phyloP scores from a whole-genome alignment of 1,140 invertebrate species.

The Drosophila hydei region DNA sequence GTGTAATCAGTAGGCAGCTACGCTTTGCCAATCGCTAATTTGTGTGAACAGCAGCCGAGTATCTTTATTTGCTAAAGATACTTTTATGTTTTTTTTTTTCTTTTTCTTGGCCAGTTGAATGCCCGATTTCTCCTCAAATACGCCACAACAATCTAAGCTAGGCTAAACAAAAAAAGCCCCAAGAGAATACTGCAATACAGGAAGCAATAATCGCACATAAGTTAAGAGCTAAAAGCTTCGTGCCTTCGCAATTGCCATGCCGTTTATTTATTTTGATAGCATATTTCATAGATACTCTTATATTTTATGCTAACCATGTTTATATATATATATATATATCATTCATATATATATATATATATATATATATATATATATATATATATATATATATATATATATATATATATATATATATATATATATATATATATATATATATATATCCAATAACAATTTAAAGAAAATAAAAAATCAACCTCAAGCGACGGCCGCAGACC shows the following conservation, averaged over 20 bases:
- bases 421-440: slow-evolving; percentile 14
- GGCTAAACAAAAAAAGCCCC: slow-evolving; percentile 11
- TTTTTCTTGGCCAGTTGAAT: slow-evolving; percentile 49
- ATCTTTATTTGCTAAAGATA: slow-evolving; percentile 60
- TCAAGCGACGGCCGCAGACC: slow-evolving; percentile 7
- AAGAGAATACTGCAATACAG: slow-evolving; percentile 44
- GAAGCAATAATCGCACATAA: slow-evolving; percentile 47
- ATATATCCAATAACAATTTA: slow-evolving; percentile 16
- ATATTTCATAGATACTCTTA: slow-evolving; percentile 28
- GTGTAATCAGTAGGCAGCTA: slow-evolving; percentile 52
- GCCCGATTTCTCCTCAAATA: slow-evolving; percentile 59
- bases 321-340: background rate
- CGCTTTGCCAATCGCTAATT: slow-evolving; percentile 64
- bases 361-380: slow-evolving; percentile 20
- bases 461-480: slow-evolving; percentile 1
- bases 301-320: slow-evolving; percentile 6
- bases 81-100: slow-evolving; percentile 30
- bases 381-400: slow-evolving; percentile 21
- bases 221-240: slow-evolving; percentile 26
- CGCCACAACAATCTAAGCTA: slow-evolving; percentile 33
- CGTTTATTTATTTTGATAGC: slow-evolving; percentile 25
- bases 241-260: slow-evolving; percentile 32
- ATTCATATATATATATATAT: slow-evolving; percentile 13
- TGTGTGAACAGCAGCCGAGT: slow-evolving; percentile 49
- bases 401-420: background rate